Conservation (phyloP, 2,113 vertebrate species). For the Benitochromis conjunctus region DNA sequence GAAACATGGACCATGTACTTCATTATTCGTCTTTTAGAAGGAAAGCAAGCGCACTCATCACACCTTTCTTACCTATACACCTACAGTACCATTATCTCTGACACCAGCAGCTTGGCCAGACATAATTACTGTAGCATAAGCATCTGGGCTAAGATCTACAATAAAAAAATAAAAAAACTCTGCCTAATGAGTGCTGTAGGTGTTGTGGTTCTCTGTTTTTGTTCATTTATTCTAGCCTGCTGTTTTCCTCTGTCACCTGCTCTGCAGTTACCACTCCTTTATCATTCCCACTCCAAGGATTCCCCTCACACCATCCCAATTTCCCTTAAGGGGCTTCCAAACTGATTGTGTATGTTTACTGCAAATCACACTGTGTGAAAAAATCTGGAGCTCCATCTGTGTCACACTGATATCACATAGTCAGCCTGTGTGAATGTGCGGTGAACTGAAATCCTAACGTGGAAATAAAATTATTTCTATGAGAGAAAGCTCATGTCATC, state of each 20-base stretch:
- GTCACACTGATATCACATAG: background rate
- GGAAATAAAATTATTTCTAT: background rate
- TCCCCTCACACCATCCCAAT: background rate
- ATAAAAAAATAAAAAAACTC: conserved; percentile 36
- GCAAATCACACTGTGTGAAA: background rate
- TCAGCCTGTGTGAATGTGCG: background rate
- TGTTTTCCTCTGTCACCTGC: background rate
- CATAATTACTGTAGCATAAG: conserved; percentile 28
- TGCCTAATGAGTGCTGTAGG: background rate
- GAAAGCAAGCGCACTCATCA: conserved; percentile 51
- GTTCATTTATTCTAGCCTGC: background rate
- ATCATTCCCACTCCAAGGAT: background rate
- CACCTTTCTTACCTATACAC: conserved; percentile 46
- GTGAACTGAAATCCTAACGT: background rate
- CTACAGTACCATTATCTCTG: conserved; percentile 58
- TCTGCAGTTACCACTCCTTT: background rate
- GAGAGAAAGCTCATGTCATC: background rate
- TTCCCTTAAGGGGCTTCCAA: background rate
- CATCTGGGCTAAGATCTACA: conserved; percentile 28
- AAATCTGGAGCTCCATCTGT: background rate
- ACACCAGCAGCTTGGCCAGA: conserved; percentile 50
- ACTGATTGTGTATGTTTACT: background rate
- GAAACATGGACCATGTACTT: conserved; percentile 63
- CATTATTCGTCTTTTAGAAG: conserved; percentile 62
- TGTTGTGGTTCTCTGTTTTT: background rate